Evolutionary conservation across 2,888 invertebrate genomes (phyloP), one percentile per base, ranked within the genome.

Genomic region (Drosophila cracens): DNA sequence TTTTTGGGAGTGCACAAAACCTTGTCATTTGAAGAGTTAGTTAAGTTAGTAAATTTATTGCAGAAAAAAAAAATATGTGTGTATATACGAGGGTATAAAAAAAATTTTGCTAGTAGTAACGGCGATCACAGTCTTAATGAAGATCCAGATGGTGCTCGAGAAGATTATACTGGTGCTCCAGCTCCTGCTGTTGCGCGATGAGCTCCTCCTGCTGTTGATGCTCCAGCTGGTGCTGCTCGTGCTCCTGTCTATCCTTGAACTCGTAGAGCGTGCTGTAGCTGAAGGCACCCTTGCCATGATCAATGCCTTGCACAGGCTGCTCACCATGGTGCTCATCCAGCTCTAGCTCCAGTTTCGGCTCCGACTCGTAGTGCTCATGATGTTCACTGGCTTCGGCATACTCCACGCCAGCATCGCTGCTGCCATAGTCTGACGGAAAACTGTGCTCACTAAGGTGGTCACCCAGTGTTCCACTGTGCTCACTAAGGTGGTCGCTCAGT

Each of bases 211-310:
- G 61, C 5, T 74, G 69, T 69, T 89, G 74, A 31, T 86, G 87
- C 64, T 90, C 74, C 34, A 88, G 46, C 25, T 83, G 75, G 1
- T 87, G 72, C 54, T 70, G 64, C 29, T 86, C 86, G 31, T 90
- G 89, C 58, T 89, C 84, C 25, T 74, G 57, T 7, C 84, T 74
- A 60, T 92, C 91, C 82, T 91, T 88, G 67, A 87, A 91, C 70
- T 92, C 91, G 49, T 92, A 92, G 31, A 91, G 76, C 8, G 91
- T 92, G 79, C 92, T 92, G 64, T 92, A 92, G 76, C 93, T 92
- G 51, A 90, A 91, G 43, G 93, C 92, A 1, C 92, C 93, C 69
- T 92, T 92, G 82, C 92, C 92, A 46, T 92, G 92, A 74, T 92
- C 90, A 59, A 92, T 92, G 70, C 92, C 92, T 11, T 83, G 87